Evolutionary conservation across 2,888 invertebrate genomes (phyloP).

Genomic region (Mythimna albipuncta): DNA sequence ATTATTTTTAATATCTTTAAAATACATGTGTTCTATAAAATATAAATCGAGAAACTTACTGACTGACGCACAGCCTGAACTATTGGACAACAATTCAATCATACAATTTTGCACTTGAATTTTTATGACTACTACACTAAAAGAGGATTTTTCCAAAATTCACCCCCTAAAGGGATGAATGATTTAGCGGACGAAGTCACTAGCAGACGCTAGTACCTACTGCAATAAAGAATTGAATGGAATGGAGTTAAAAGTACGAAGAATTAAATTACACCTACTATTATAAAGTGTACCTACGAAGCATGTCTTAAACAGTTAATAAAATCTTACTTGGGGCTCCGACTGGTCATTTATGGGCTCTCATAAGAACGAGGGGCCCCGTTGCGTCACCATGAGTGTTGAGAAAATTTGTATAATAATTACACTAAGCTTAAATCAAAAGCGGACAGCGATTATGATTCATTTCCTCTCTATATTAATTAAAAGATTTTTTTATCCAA

Average conservation of each 20-base stretch:
- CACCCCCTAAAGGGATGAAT: too few relatives aligned
- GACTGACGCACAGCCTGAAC: too few relatives aligned
- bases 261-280: conserved; percentile 2
- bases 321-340: conserved; percentile 71
- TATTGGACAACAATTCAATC: too few relatives aligned
- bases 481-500: background rate
- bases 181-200: too few relatives aligned
- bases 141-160: too few relatives aligned
- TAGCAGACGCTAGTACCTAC: too few relatives aligned
- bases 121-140: too few relatives aligned
- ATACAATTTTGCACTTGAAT: too few relatives aligned
- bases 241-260: background rate
- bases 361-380: conserved; percentile 84
- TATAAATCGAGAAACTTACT: too few relatives aligned
- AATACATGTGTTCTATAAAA: too few relatives aligned
- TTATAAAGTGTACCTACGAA: conserved; percentile 11
- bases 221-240: too few relatives aligned
- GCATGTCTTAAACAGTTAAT: conserved; percentile 59
- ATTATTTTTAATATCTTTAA: too few relatives aligned
- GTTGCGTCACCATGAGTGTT: conserved; percentile 81
- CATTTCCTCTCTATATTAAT: conserved; percentile 33
- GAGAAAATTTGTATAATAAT: conserved; percentile 79
- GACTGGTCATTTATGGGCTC: conserved; percentile 76
- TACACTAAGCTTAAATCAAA: conserved; percentile 63
- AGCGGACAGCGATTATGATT: conserved; percentile 68